Base-by-base conservation (phyloP, 2,888 invertebrate genomes). In the Tipula unca region DNA sequence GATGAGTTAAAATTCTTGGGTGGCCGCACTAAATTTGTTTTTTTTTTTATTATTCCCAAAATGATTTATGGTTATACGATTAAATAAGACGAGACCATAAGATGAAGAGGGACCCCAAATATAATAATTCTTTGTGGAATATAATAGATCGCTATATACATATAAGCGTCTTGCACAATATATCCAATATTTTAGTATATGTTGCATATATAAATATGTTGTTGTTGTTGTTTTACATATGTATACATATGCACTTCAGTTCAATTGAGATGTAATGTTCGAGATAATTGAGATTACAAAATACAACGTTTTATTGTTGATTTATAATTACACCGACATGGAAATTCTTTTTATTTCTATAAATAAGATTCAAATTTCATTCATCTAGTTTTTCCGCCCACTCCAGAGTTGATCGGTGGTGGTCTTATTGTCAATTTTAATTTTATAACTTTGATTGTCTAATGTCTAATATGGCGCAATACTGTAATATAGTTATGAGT, bases 1-100 rank as follows among this genome's bases (percentile, higher is more conserved):
- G 69, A 69, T 69, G 69, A 69, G 69, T 69, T 69, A 25, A 69
- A 69, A 69, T 69, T 69, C 69, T 69, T 69, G 69, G 69, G 69
- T 69, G 69, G 69, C 69, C 69, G 25, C 69, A 69, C 69, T 69
- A 69, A 69, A 69, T 25, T 17, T 20, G 17, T 17, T 39, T 39
- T 39, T 39, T 5, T 48, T 48, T 32, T 54, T 48, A 17, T 54
- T 54, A 17, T 10, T 8, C 25, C 69, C 69, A 69, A 69, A 69
- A 69, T 69, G 69, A 69, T 69, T 69, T 69, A 69, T 69, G 25
- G 25, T 69, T 69, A n/a, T n/a, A 25, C 69, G 69, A 69, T 69
- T 69, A 25, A 69, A 69, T 69, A 69, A 69, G 25, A 69, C 25
- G 69, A 69, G 69, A 25, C 69, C 69, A 32, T 6, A 6, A 32